Evolutionary conservation across 2,797 vertebrate species (phyloP).

Genomic region (Girardinus metallicus): DNA sequence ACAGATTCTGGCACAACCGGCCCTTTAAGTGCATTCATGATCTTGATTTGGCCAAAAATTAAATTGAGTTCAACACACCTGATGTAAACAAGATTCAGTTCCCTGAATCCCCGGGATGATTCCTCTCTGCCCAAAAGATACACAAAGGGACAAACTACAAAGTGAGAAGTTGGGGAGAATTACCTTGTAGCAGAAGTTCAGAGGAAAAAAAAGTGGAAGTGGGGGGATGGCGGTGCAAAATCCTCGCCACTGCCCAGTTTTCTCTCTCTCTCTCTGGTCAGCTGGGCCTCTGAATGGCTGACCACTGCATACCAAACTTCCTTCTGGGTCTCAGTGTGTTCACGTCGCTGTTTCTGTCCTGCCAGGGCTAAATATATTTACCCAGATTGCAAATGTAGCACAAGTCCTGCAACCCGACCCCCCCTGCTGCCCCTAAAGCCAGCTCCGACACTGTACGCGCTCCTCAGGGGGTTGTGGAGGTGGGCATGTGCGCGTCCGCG

Average conservation of each 20-base stretch:
- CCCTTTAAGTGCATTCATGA: too few relatives aligned
- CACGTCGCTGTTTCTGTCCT: constrained; percentile 75
- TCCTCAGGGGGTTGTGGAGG: constrained; percentile 71
- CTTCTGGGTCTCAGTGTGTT: constrained; percentile 73
- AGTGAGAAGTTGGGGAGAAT: constrained; percentile 25
- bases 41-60: too few relatives aligned
- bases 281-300: constrained; percentile 75
- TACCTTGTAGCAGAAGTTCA: constrained; percentile 31
- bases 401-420: constrained; percentile 87
- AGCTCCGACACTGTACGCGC: constrained; percentile 74
- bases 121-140: constrained; percentile 14
- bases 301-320: constrained; percentile 82
- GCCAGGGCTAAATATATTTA: constrained; percentile 85
- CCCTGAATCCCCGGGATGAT: constrained; percentile 1
- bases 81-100: not conserved
- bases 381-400: constrained; percentile 88
- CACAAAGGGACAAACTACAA: constrained; percentile 18
- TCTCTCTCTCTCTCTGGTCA: constrained; percentile 72
- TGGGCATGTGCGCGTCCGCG: constrained; percentile 24
- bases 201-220: constrained; percentile 6
- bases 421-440: constrained; percentile 64
- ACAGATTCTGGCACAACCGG: too few relatives aligned
- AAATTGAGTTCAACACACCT: too few relatives aligned
- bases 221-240: constrained; percentile 52
- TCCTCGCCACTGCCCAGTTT: constrained; percentile 59